Evolutionary conservation across 2,113 vertebrate genomes (phyloP).

Genomic region (Eudyptes chrysolophus): DNA sequence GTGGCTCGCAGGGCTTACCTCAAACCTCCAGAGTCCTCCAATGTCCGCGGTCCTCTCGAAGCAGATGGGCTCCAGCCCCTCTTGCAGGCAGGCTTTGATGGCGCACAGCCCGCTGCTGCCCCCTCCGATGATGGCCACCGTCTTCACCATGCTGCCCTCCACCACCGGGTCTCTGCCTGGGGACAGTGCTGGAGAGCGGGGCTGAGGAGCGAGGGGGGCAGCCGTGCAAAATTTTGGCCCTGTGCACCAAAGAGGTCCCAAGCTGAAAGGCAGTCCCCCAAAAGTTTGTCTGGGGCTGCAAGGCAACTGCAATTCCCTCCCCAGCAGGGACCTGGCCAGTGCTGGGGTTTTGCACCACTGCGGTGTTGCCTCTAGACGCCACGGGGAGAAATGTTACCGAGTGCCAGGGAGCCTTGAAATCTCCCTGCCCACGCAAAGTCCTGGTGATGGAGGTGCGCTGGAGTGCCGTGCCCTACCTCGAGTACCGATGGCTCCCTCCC

Average conservation of each 20-base stretch:
- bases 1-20: constrained; percentile 40
- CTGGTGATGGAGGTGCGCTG: fast-evolving
- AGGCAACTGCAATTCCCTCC: not conserved
- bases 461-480: fast-evolving
- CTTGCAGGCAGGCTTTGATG: constrained; percentile 81
- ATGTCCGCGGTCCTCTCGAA: constrained; percentile 80
- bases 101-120: constrained; percentile 79
- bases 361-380: fast-evolving
- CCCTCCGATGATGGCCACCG: constrained; percentile 81
- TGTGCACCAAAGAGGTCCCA: not conserved
- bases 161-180: not conserved
- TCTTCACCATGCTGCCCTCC: constrained; percentile 31
- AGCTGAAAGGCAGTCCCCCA: not conserved
- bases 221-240: not conserved
- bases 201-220: not conserved
- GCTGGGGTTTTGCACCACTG: not conserved
- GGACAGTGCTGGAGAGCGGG: fast-evolving
- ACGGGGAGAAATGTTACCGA: not conserved
- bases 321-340: no score
- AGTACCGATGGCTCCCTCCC: not conserved
- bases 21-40: constrained; percentile 81
- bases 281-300: not conserved
- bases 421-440: not conserved
- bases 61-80: constrained; percentile 77
- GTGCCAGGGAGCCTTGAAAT: not conserved